Base-by-base conservation (phyloP, 2,113 vertebrate species). In the Osmerus mordax region DNA sequence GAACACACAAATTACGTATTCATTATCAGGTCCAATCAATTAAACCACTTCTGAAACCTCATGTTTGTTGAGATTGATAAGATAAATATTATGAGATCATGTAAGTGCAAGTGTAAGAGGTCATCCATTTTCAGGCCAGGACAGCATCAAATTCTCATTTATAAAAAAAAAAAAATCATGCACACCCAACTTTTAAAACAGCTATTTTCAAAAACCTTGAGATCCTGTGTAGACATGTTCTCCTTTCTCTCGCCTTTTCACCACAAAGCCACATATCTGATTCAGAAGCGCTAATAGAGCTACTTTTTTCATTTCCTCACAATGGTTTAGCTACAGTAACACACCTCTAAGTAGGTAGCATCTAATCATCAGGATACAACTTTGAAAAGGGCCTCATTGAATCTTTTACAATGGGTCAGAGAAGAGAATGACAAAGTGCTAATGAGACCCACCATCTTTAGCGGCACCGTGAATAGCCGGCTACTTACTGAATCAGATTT, bases 401-500 rank as follows among this genome's bases (percentile, higher is more conserved):
- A 81, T 86, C 81, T 72, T 76, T 79, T 86, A 90, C 87, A 91
- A 90, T 89, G 78, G 84, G 83, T 71, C 63, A 78, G 75, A 67
- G 53, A 56, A 47, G 69, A 85, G 69, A 83, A 71, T 79, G 80
- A 71, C 83, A 79, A 72, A 83, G 79, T 83, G 81, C 88, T 93
- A 93, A 92, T 91, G 89, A 91, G 90, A 87, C 88, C 84, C 74
- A 87, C 73, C 86, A 78, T 90, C 89, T 90, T 64, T 84, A 88
- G 60, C 76, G 80, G 80, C 69, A 53, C 52, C 69, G 64, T 87
- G 87, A 92, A 92, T 86, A 84, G 82, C 79, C 78, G 71, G 83
- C 84, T 86, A 82, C 89, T 89, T 81, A 84, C 81, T 78, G 87
- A 89, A 91, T 89, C 84, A 81, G 82, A 88, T 89, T 47, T 90